Conservation (phyloP, 2,113 vertebrate species). For the Cariama cristata region DNA sequence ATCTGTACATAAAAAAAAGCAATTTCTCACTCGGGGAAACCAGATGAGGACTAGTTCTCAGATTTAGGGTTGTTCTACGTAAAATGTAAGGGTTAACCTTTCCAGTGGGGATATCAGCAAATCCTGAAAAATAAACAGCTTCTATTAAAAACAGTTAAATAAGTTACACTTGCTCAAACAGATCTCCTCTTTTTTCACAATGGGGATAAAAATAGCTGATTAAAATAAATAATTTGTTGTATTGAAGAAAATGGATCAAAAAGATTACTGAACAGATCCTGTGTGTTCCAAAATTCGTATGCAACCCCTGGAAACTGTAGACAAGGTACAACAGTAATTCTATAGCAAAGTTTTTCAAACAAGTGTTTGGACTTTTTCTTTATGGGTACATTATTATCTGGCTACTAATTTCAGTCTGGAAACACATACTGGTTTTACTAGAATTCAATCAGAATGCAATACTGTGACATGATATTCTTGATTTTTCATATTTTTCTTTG, state of each 20-base stretch:
- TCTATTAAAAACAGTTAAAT: not conserved
- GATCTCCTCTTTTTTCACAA: not conserved
- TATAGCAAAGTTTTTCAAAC: not conserved
- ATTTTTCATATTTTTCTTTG: not conserved
- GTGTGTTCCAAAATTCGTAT: not conserved
- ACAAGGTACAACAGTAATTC: not conserved
- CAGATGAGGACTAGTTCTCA: conserved; percentile 77
- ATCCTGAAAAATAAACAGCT: conserved; percentile 73
- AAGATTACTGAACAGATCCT: not conserved
- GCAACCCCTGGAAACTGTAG: not conserved
- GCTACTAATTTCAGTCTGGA: not conserved
- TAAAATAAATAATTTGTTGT: not conserved
- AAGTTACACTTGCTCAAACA: not conserved
- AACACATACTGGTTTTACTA: not conserved
- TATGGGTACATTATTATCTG: not conserved
- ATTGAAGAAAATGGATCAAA: not conserved
- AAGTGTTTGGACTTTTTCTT: not conserved
- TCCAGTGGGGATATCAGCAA: conserved; percentile 83
- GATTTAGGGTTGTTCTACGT: conserved; percentile 76
- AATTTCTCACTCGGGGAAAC: conserved; percentile 51
- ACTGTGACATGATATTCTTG: rapidly evolving
- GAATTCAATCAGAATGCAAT: not conserved
- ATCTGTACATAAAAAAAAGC: not conserved
- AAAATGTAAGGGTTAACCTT: conserved; percentile 83
- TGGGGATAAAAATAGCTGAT: not conserved